These are phyloP conservation scores for Euproctis similis DNA, from an alignment of 2,888 invertebrate genomes.

Conservation along the genomic window DNA sequence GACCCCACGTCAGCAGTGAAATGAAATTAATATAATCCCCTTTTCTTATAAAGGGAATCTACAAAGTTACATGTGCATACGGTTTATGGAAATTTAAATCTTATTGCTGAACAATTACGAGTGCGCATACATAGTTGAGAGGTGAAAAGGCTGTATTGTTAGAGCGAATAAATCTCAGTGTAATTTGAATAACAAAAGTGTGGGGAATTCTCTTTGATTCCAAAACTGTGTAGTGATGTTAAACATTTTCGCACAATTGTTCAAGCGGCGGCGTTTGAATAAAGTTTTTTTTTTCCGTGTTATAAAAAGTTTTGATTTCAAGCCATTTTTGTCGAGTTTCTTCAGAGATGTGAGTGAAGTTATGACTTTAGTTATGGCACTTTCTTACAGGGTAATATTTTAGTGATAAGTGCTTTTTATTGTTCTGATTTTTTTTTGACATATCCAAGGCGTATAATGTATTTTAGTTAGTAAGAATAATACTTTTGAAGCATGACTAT, in stretches of 20 bases:
- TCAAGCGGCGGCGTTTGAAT: slow-evolving; percentile 7
- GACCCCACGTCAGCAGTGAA: slow-evolving; percentile 19
- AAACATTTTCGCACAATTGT: slow-evolving; percentile 16
- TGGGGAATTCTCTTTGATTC: slow-evolving; percentile 24
- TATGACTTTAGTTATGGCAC: slow-evolving; percentile 3
- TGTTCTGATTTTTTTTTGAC: slow-evolving; percentile 4
- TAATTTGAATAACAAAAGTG: slow-evolving; percentile 28
- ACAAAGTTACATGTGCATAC: slow-evolving; percentile 3
- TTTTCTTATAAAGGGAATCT: slow-evolving; percentile 17
- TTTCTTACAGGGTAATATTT: slow-evolving; percentile 4
- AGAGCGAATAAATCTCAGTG: slow-evolving; percentile 20
- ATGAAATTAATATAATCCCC: slow-evolving; percentile 28
- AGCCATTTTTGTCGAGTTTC: slow-evolving; percentile 10
- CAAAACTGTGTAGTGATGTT: slow-evolving; percentile 13
- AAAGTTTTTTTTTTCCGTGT: slow-evolving; percentile 18
- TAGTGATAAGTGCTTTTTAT: slow-evolving; percentile 4
- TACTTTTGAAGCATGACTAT: too few relatives aligned
- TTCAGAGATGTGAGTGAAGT: slow-evolving; percentile 6
- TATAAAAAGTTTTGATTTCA: slow-evolving; percentile 17
- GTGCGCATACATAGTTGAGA: not conserved
- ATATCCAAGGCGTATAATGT: too few relatives aligned
- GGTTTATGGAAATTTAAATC: not conserved
- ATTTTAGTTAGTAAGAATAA: too few relatives aligned
- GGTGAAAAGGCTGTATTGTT: slow-evolving; percentile 11
- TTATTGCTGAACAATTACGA: not conserved